These are phyloP conservation scores for Thumatha senex DNA, from an alignment of 2,888 invertebrate species.

Conservation along the genomic window DNA sequence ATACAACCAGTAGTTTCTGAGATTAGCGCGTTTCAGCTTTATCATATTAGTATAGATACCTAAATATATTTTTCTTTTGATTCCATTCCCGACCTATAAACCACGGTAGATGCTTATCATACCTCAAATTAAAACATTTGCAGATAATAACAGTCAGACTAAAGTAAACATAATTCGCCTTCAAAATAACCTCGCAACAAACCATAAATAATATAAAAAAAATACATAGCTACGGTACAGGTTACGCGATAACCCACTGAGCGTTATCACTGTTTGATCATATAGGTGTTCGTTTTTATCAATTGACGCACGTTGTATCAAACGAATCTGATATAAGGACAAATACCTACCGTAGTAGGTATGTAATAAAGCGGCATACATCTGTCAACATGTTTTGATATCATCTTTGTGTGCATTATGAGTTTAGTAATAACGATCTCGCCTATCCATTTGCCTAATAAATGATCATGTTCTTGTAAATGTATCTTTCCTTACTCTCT, in stretches of 20 bases:
- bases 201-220: constrained; percentile 7
- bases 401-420: not conserved
- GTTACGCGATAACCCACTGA: constrained; percentile 56
- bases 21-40: no score
- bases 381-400: not conserved
- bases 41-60: no score
- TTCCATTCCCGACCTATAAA: no score
- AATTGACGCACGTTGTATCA: constrained; percentile 51
- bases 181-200: not conserved
- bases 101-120: no score
- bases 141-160: not conserved
- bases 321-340: constrained; percentile 49
- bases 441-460: not conserved
- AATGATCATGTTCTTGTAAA: no score
- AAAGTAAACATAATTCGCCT: not conserved
- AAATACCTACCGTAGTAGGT: constrained; percentile 23
- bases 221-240: constrained; percentile 10
- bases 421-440: not conserved
- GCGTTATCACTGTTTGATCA: constrained; percentile 39
- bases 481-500: no score
- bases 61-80: no score
- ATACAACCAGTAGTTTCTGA: no score
- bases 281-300: constrained; percentile 39
- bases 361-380: constrained; percentile 4
- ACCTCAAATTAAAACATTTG: not conserved